These are phyloP conservation scores for Dasypogon diadema DNA, from an alignment of 2,888 invertebrate genomes.

Conservation along the genomic window DNA sequence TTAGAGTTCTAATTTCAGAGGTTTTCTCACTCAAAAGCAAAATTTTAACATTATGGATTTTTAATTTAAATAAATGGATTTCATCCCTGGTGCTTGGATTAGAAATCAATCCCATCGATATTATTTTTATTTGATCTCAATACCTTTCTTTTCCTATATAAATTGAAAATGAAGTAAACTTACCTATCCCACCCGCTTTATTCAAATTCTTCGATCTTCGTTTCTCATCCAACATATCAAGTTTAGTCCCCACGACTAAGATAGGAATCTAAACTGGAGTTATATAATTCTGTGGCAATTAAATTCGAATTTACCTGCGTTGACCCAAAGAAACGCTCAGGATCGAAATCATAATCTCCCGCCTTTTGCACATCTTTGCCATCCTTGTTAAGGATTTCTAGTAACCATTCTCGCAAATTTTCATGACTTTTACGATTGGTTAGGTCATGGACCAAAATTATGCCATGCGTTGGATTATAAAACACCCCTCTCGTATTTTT, in stretches of 20 bases:
- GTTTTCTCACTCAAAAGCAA: too few relatives aligned
- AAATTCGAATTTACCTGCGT: constrained; percentile 73
- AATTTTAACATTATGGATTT: too few relatives aligned
- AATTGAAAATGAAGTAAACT: constrained; percentile 17
- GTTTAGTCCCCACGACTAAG: constrained; percentile 93
- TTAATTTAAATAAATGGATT: too few relatives aligned
- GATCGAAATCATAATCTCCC: constrained; percentile 74
- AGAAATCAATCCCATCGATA: too few relatives aligned
- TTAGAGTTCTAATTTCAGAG: too few relatives aligned
- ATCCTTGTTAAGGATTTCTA: constrained; percentile 87
- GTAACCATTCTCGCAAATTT: constrained; percentile 92
- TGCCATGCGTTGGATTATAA: constrained; percentile 94
- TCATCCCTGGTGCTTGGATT: too few relatives aligned
- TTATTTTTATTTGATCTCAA: too few relatives aligned
- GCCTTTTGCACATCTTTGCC: constrained; percentile 67
- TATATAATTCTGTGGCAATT: too few relatives aligned
- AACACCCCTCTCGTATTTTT: constrained; percentile 94
- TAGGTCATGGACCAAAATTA: constrained; percentile 96
- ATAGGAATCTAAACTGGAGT: constrained; percentile 84
- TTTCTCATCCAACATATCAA: constrained; percentile 85
- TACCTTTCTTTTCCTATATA: too few relatives aligned
- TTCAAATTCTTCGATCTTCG: constrained; percentile 70
- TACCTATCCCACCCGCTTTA: constrained; percentile 66
- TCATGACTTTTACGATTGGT: constrained; percentile 96
- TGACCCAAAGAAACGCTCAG: constrained; percentile 87